Evolutionary conservation across 2,797 vertebrate genomes (phyloP), one percentile per base, ranked within the genome.

Genomic region (Chromobotia macracanthus): DNA sequence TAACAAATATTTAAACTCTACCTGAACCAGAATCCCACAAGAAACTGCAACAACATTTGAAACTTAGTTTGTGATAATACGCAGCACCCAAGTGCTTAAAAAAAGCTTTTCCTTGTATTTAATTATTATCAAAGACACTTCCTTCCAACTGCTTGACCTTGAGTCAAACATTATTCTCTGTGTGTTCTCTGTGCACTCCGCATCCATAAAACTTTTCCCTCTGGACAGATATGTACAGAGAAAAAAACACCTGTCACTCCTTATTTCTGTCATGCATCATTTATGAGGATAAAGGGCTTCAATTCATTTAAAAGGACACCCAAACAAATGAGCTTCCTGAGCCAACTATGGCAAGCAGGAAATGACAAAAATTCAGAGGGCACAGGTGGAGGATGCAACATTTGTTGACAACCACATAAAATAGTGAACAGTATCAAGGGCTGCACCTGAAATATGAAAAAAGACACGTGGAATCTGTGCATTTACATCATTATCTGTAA

Each of bases 221-320:
- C 65, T 58, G 25, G 61, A 74, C 15, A 74, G 19, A 66, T 44
- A 28, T 10, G 35, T 65, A 25, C 58, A 58, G 23, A 66, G 35
- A 77, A 68, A 69, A 38, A 23, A 68, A 56, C 46, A 78, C 56
- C 44, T 73, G 48, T 66, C 75, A 67, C 41, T 60, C 64, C 70
- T 9, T 68, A 25, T 72, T 38, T 64, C 72, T 56, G 19, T 82
- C 80, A 74, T 80, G 70, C 74, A 80, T 84, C 53, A 73, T 84
- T 80, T 63, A 84, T 82, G 41, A 73, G 69, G 21, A 50, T 51
- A 75, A 77, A 80, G 28, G 65, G 68, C 79, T 71, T 80, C 23
- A 8, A 70, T 77, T 73, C 28, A 77, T 82, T 58, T 77, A 63
- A 82, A 80, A 82, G 53, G 56, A 82, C 53, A 72, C 25, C 67